These are phyloP conservation scores for Trachelus troglodyta DNA, from an alignment of 2,888 invertebrate genomes.

Conservation along the genomic window DNA sequence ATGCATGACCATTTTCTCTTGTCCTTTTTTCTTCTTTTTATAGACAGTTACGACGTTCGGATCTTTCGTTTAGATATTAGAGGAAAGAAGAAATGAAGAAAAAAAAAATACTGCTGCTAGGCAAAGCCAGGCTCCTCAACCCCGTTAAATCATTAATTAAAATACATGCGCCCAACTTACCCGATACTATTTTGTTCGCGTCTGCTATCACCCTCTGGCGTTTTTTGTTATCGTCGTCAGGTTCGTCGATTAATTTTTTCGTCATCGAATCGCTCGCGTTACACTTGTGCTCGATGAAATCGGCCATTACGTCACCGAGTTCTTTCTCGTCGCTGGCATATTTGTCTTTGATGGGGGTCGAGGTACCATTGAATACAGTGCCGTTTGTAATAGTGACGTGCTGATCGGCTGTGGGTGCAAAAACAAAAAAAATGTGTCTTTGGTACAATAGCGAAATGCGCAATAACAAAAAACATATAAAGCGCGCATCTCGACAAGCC, in stretches of 20 bases:
- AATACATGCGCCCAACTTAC: conserved; percentile 49
- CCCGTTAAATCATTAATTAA: conserved; percentile 37
- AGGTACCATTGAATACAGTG: conserved; percentile 65
- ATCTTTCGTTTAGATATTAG: too few species aligned
- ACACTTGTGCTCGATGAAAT: conserved; percentile 61
- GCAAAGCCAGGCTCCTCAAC: conserved; percentile 63
- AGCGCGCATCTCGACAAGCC: not conserved
- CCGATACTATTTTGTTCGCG: conserved; percentile 61
- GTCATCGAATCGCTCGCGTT: conserved; percentile 56
- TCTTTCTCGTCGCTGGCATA: conserved; percentile 65
- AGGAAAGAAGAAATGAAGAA: too few species aligned
- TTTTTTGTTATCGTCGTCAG: conserved; percentile 56
- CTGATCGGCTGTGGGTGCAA: conserved; percentile 62
- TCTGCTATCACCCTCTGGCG: conserved; percentile 61
- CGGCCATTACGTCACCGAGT: conserved; percentile 61
- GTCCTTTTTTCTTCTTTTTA: not conserved
- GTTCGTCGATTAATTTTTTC: conserved; percentile 56
- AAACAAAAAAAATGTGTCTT: conserved; percentile 1
- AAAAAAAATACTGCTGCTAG: conserved; percentile 31
- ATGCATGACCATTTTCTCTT: conserved; percentile 16
- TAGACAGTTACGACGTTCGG: too few species aligned
- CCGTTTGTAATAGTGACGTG: conserved; percentile 64
- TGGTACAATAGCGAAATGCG: conserved; percentile 4
- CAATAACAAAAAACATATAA: not conserved
- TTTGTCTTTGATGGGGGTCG: conserved; percentile 65